Evolutionary conservation across 2,797 vertebrate genomes (phyloP), one percentile per base, ranked within the genome.

Genomic region (Discoglossus pictus): DNA sequence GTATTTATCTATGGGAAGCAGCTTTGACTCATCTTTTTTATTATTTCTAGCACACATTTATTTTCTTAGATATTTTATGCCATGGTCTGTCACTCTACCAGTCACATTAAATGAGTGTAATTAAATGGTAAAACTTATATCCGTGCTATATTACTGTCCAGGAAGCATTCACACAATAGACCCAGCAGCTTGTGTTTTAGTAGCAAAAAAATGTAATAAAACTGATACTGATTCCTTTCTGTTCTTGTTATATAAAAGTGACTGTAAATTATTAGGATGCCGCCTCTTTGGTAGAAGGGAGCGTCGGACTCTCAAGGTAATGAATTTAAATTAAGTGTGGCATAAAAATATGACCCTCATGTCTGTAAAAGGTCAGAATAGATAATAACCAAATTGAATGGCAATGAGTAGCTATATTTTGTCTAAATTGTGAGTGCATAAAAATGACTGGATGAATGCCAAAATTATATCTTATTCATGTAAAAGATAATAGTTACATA

Each of bases 371-470:
- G 67, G 67, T 70, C 50, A 39, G 48, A 68, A 44, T 27, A 69
- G 58, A 69, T 69, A 69, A 69, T 69, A 69, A 54, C 66, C 42
- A 13, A 47, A 55, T 53, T 70, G 67, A 62, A 70, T 56, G 67
- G 51, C 67, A 56, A 55, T 42, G 67, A 63, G 59, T 11, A 16
- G 42, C 47, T 47, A 62, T 70, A 62, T 54, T 47, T 42, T 62
- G 59, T 48, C 59, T 50, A 48, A 70, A 55, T 70, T 48, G 34
- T 55, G 17, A 70, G 67, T 70, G 51, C 23, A 38, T 70, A 70
- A 70, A 70, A 70, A 34, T 56, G 67, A 70, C 59, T 48, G 67
- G 67, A 51, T 4, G 7, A 3, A 24, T 11, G 67, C 59, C 67
- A 70, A 56, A 56, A 48, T 59, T 42, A 31, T 52, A 59, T 69